Evolutionary conservation across 1,140 invertebrate genomes (phyloP).

Genomic region (Plectrocnemia conspersa): DNA sequence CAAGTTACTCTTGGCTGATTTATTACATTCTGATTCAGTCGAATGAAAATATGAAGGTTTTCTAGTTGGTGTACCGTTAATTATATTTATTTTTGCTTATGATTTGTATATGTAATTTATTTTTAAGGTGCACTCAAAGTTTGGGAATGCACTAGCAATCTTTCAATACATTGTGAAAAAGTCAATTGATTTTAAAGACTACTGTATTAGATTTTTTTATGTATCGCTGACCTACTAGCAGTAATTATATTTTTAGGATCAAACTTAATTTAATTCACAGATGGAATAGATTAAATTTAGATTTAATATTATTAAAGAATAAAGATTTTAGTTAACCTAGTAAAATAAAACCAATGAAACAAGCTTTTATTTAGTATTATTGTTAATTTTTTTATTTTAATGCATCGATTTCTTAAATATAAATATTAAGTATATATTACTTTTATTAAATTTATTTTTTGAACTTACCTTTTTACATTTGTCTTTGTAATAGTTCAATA

Average conservation of each 20-base stretch:
- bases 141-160: conserved; percentile 82
- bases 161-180: conserved; percentile 60
- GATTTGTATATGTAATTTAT: conserved; percentile 1
- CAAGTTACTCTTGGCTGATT: conserved; percentile 56
- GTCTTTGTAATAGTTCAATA: not conserved
- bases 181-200: conserved; percentile 44
- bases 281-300: too few species aligned
- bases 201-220: conserved; percentile 74
- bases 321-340: too few species aligned
- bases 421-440: too few species aligned
- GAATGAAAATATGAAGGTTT: conserved; percentile 68
- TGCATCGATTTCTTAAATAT: too few species aligned
- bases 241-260: too few species aligned
- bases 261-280: too few species aligned
- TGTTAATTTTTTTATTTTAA: too few species aligned
- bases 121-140: conserved; percentile 65
- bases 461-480: conserved; percentile 27
- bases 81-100: not conserved
- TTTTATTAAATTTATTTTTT: too few species aligned
- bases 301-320: too few species aligned
- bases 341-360: too few species aligned
- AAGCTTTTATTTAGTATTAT: too few species aligned
- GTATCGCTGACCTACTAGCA: too few species aligned
- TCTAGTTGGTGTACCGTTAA: not conserved
- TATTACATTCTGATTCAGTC: conserved; percentile 65